Evolutionary conservation across 1,140 invertebrate genomes (phyloP), one percentile per base, ranked within the genome.

Genomic region (Marisa cornuarietis): DNA sequence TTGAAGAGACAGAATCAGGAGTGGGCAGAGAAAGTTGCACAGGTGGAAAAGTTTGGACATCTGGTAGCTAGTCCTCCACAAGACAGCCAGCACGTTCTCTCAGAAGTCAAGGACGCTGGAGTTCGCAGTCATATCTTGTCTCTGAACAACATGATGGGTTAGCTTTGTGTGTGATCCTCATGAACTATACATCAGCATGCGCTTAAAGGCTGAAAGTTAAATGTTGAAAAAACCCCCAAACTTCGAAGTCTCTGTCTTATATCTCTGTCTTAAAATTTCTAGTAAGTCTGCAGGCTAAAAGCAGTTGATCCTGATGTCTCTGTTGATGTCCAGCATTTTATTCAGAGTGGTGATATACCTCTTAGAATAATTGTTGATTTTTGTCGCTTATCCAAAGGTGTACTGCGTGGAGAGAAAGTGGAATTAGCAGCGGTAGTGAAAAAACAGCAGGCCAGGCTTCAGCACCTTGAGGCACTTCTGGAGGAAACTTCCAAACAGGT

Each of bases 81-180:
- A 61, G 80, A 78, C 20, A 81, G 76, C 71, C 71, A 86, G 62
- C 77, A 82, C 11, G 76, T 85, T 18, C 79, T 87, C 51, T 68
- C 80, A 62, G 84, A 87, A 51, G 84, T 90, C 22, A 84, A 86
- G 52, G 88, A 90, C 72, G 65, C 78, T 42, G 79, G 82, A 8
- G 82, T 91, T 2, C 86, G 84, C 73, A 84, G 72, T 72, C 88
- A 91, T 62, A 86, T 91, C 18, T 81, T 87, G 79, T 85, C 87
- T n/a, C 79, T 90, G 10, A 91, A 90, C 84, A 86, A 88, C n/a
- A 81, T 83, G n/a, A 87, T 90, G 73, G 88, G 90, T 89, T 81
- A 79, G 62, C 63, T 63, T 72, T 71, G n/a, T n/a, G n/a, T n/a
- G n/a, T n/a, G 61, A 62, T 20, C 31, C n/a, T 65, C 22, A 68